A percentile compares a stretch with the other conserved stretches of the same genome.
phyloP scores from a whole-genome alignment of 2,797 vertebrate genomes.

The Pipistrellus pygmaeus region DNA sequence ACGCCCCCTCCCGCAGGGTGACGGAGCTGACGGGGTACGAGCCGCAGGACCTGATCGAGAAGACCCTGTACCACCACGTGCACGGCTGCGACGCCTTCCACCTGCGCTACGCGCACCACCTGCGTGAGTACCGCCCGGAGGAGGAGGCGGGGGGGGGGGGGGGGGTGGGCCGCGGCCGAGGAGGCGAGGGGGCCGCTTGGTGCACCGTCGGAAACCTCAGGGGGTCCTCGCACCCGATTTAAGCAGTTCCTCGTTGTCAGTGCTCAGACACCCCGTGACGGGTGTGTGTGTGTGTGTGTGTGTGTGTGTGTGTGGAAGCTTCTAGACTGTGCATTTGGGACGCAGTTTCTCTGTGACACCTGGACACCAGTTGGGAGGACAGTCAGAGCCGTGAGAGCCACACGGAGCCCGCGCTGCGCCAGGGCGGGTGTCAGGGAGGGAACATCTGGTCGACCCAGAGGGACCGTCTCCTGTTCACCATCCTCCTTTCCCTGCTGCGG shows the following conservation, averaged over 20 bases:
- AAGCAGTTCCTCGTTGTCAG: fast-evolving
- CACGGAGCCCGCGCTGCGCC: fast-evolving
- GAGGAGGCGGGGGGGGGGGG: no score
- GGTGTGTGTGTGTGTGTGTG: no score
- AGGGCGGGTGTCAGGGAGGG: not conserved
- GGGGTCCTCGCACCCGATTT: not conserved
- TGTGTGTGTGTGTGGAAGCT: no score
- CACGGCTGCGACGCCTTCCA: conserved; percentile 95
- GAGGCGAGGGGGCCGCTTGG: not conserved
- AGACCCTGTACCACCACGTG: conserved; percentile 96
- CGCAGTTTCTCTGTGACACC: not conserved
- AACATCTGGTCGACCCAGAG: fast-evolving
- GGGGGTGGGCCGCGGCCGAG: not conserved
- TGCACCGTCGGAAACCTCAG: fast-evolving
- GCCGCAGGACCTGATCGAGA: conserved; percentile 97
- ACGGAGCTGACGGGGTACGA: conserved; percentile 96
- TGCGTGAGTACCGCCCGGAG: conserved; percentile 90
- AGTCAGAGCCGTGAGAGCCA: fast-evolving
- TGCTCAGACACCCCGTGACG: no score
- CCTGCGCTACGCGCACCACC: conserved; percentile 94
- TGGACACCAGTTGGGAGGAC: fast-evolving
- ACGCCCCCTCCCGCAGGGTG: conserved; percentile 91
- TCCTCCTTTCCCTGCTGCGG: not conserved
- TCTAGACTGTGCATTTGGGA: not conserved
- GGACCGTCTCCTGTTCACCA: fast-evolving